Evolutionary conservation across 2,888 invertebrate genomes (phyloP), one percentile per base, ranked within the genome.

Genomic region (Leucophenga montana): DNA sequence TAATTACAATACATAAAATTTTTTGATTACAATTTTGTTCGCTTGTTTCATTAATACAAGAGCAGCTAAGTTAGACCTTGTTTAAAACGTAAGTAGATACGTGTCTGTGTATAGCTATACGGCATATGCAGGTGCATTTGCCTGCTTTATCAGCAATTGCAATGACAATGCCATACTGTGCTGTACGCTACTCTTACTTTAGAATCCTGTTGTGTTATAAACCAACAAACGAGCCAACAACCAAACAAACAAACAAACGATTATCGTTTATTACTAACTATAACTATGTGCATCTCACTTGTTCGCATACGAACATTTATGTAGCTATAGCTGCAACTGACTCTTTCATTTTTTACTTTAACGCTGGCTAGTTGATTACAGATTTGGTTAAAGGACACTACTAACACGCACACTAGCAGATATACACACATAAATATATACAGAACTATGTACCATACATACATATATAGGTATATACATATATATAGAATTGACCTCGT

Each of bases 61-160:
- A 27, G 27, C 27, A 27, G 27, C 27, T 27, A 27, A 27, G 4
- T 27, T 27, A 27, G 27, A 39, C 66, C 14, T 46, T 20, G 44
- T 46, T 33, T 68, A 39, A 5, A 39, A 5, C 39, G 4, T 39
- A 39, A 11, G 5, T 39, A 8, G 39, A 8, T 39, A 39, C 39
- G 11, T 39, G 39, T 39, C 1, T 8, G 39, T 39, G 39, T 39
- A 8, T 33, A 8, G 3, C 4, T 33, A 8, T 39, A 39, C 39
- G 9, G 27, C 27, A 53, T 18, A 8, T 53, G 1, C 8, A 33
- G 50, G 57, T 18, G 62, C 50, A 44, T n/a, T 6, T 31, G 31
- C 73, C 68, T 73, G 69, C 71, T 62, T 69, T 74, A 74, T 74
- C 74, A 74, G 75, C 67, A 74, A 73, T 75, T 75, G 69, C 70